phyloP scores from a whole-genome alignment of 2,113 vertebrate species.

The Callaeas wilsoni region DNA sequence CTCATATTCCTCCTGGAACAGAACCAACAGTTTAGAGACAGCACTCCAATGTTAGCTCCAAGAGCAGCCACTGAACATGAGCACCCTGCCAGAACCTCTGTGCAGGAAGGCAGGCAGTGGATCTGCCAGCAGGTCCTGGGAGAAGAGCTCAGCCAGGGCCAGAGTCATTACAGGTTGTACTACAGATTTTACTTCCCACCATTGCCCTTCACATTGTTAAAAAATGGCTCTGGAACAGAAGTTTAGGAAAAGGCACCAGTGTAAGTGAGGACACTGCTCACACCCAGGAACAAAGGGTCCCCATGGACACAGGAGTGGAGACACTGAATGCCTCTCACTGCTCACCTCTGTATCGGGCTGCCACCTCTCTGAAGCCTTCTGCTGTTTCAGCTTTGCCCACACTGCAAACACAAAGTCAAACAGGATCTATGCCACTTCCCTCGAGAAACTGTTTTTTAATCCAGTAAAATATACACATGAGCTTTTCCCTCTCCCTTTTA shows the following conservation, averaged over 20 bases:
- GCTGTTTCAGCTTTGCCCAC: conserved; percentile 96
- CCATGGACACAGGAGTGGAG: background rate
- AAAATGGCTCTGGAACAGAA: background rate
- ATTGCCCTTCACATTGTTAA: accelerated
- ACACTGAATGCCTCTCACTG: background rate
- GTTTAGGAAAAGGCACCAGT: background rate
- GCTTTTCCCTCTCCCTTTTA: background rate
- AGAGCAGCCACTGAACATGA: background rate
- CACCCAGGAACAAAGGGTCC: background rate
- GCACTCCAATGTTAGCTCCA: background rate
- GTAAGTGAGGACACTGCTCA: accelerated
- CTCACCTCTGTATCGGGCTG: conserved; percentile 97
- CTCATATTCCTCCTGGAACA: conserved; percentile 92
- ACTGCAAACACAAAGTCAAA: conserved; percentile 71
- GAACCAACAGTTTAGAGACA: background rate
- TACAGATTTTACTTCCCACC: background rate
- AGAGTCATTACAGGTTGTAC: background rate
- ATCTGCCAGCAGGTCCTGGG: background rate
- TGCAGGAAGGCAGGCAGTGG: background rate
- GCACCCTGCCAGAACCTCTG: background rate
- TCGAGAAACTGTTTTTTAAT: background rate
- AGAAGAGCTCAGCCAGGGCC: background rate
- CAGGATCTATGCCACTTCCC: background rate
- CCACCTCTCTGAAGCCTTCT: conserved; percentile 95
- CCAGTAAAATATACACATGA: background rate